phyloP scores from a whole-genome alignment of 2,113 vertebrate species.

The Ophthalmolycus amberensis region DNA sequence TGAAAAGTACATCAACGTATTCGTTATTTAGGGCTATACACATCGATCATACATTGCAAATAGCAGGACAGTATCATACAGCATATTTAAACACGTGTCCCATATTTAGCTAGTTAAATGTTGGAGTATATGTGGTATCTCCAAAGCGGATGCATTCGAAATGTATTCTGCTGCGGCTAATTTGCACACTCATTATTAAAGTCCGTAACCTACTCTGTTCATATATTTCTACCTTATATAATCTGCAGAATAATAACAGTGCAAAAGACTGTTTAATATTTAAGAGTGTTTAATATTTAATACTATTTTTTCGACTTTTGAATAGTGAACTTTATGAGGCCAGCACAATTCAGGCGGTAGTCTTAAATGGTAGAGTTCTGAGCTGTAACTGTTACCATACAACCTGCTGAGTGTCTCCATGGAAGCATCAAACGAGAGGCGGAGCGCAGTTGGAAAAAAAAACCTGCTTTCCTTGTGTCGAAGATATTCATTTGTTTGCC shows the following conservation, averaged over 20 bases:
- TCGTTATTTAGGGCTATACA: neutral
- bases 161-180: slow-evolving; percentile 32
- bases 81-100: slow-evolving; percentile 27
- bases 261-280: slow-evolving; percentile 71
- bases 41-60: neutral
- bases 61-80: slow-evolving; percentile 8
- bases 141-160: slow-evolving; percentile 14
- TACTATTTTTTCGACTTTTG: slow-evolving; percentile 67
- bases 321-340: slow-evolving; percentile 62
- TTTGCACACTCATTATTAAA: slow-evolving; percentile 45
- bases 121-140: neutral
- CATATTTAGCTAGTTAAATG: neutral
- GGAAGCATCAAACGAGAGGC: slow-evolving; percentile 5
- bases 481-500: slow-evolving; percentile 35
- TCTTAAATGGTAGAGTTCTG: slow-evolving; percentile 11
- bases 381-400: slow-evolving; percentile 2
- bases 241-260: slow-evolving; percentile 64
- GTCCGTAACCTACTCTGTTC: slow-evolving; percentile 45
- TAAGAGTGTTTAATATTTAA: slow-evolving; percentile 73
- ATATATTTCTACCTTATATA: slow-evolving; percentile 62
- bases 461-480: neutral
- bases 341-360: slow-evolving; percentile 19
- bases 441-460: slow-evolving; percentile 3
- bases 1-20: neutral
- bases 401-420: neutral